phyloP scores from a whole-genome alignment of 2,113 vertebrate species.

The Pachyramphus minor region DNA sequence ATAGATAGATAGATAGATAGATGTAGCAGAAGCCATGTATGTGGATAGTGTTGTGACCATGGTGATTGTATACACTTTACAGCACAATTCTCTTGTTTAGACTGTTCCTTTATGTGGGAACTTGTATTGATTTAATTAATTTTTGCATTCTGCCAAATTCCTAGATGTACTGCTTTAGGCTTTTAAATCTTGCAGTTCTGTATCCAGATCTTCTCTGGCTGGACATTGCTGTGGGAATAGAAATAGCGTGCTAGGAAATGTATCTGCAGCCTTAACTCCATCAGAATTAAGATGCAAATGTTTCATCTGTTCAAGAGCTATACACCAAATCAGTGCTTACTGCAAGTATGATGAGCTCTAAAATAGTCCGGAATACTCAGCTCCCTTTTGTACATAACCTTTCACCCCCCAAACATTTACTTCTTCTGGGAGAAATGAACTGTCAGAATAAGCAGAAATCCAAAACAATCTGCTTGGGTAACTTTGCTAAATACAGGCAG shows the following conservation, averaged over 20 bases:
- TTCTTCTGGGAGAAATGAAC: neutral
- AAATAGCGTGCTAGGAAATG: neutral
- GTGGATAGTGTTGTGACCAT: neutral
- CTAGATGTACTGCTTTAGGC: neutral
- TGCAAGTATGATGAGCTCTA: neutral
- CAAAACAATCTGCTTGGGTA: neutral
- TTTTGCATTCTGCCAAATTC: neutral
- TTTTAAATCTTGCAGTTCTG: neutral
- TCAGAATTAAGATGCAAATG: neutral
- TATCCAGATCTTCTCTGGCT: neutral
- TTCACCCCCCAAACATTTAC: neutral
- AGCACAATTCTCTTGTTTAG: neutral
- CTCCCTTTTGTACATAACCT: neutral
- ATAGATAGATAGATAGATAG: too few species aligned
- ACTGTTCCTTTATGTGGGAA: neutral
- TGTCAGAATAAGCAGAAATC: neutral
- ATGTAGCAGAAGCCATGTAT: neutral
- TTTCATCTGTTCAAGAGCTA: neutral
- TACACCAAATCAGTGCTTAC: neutral
- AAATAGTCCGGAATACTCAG: neutral
- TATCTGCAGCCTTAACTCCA: neutral
- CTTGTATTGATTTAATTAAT: neutral
- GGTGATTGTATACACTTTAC: neutral
- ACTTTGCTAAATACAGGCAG: neutral
- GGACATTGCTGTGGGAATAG: neutral